phyloP scores from a whole-genome alignment of 2,797 vertebrate genomes.

The Falco naumanni region DNA sequence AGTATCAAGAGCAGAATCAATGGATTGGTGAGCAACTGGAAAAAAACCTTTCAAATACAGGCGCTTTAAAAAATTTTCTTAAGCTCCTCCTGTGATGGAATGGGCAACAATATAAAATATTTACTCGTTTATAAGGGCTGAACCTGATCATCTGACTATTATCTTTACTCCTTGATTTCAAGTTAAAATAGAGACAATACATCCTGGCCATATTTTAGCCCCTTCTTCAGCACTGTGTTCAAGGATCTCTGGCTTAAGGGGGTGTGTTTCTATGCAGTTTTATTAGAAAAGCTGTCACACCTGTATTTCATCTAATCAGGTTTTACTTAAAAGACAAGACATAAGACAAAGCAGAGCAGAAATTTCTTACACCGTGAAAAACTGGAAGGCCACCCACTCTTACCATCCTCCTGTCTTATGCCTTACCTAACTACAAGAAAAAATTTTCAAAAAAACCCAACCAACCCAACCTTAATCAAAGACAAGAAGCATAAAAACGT shows the following conservation, averaged over 20 bases:
- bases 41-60: neutral
- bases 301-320: neutral
- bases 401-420: neutral
- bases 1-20: neutral
- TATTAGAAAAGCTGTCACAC: neutral
- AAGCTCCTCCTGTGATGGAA: neutral
- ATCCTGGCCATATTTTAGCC: neutral
- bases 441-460: neutral
- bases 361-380: neutral
- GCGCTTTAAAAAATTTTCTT: neutral
- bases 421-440: neutral
- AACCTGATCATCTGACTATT: neutral
- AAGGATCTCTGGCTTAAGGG: neutral
- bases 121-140: neutral
- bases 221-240: neutral
- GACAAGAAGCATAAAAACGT: neutral
- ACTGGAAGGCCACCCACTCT: neutral
- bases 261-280: neutral
- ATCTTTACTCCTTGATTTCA: neutral
- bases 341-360: neutral
- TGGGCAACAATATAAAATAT: neutral
- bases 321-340: neutral
- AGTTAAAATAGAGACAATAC: neutral
- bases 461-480: neutral
- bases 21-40: neutral